These are phyloP conservation scores for Lepidostoma basale DNA, from an alignment of 1,140 invertebrate species.

Conservation along the genomic window DNA sequence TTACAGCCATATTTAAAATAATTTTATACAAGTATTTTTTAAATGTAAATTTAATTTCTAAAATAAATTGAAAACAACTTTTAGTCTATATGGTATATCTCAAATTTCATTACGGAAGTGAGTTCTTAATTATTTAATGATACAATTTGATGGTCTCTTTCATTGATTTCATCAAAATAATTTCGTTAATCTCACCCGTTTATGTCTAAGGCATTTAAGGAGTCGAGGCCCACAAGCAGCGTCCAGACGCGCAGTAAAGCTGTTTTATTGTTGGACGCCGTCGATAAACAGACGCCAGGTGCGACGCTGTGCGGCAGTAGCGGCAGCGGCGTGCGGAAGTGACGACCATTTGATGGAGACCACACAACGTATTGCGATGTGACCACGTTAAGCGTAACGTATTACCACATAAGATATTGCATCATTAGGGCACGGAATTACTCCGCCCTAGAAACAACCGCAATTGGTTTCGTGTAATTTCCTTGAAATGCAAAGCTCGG, in stretches of 20 bases:
- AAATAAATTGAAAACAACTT: no score
- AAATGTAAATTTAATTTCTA: no score
- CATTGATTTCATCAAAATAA: not conserved
- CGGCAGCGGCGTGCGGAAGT: constrained; percentile 1
- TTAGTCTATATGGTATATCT: no score
- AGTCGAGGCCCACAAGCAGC: not conserved
- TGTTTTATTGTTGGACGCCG: constrained; percentile 10
- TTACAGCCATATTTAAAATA: no score
- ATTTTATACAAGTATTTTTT: no score
- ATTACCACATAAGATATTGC: constrained; percentile 1
- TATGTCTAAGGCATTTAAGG: not conserved
- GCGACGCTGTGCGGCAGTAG: not conserved
- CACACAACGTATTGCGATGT: constrained; percentile 15
- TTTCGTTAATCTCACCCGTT: not conserved
- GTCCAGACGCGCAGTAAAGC: constrained; percentile 7
- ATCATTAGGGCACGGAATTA: not conserved
- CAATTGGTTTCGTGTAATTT: no score
- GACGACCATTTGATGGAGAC: constrained; percentile 31
- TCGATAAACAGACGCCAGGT: not conserved
- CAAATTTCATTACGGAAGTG: no score
- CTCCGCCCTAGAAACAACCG: no score
- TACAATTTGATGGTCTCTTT: not conserved
- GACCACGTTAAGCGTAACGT: constrained; percentile 1
- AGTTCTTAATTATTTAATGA: no score
- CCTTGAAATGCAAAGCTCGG: no score